Percentiles rank a stretch among this genome's conserved stretches.
phyloP scores from a whole-genome alignment of 2,113 vertebrate species.

The Petromus typicus region DNA sequence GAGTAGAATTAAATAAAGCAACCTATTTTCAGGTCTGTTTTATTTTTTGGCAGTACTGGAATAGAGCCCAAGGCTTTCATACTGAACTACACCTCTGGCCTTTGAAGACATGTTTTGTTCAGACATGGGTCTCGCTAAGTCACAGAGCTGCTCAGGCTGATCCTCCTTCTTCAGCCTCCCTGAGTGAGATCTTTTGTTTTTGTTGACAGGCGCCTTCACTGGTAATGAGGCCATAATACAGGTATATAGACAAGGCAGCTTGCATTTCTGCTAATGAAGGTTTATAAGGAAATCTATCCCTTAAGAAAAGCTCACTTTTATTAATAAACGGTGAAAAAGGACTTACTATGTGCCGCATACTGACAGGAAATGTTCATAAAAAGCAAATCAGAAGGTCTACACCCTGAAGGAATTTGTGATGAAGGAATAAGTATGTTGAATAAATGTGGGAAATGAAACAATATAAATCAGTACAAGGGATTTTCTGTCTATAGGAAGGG shows the following conservation, averaged over 20 bases:
- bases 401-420: neutral
- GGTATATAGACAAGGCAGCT: neutral
- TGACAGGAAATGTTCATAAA: neutral
- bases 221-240: neutral
- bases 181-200: neutral
- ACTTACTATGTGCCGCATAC: neutral
- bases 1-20: neutral
- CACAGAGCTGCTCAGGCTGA: neutral
- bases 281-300: slow-evolving; percentile 8
- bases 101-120: neutral
- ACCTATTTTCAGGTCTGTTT: neutral
- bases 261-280: slow-evolving; percentile 11
- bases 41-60: neutral
- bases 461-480: neutral
- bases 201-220: neutral
- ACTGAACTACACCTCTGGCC: neutral
- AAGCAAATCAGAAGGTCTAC: neutral
- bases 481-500: neutral
- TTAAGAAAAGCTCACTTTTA: neutral
- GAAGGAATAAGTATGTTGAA: neutral
- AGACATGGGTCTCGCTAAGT: neutral
- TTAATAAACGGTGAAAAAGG: slow-evolving; percentile 5
- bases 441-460: neutral
- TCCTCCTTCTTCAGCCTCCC: neutral
- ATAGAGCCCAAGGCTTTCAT: neutral